Percentiles rank a stretch among this genome's conserved stretches.
These are phyloP conservation scores for Charadrius vociferus DNA, from an alignment of 2,113 vertebrate species.

Conservation along the genomic window DNA sequence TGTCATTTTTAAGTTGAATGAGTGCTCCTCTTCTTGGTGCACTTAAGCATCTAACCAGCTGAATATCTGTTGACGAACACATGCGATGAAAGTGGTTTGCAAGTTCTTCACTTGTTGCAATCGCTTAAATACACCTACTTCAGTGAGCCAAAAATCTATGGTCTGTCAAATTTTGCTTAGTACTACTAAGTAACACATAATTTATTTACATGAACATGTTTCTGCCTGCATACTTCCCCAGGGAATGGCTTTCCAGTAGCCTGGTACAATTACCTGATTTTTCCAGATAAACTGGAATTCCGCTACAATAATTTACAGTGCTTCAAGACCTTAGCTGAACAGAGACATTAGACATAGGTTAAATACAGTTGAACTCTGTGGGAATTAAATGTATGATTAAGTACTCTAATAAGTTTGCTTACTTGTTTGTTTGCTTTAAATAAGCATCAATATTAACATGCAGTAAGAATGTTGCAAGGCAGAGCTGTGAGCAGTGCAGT, in stretches of 20 bases:
- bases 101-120: neutral
- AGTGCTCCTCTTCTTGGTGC: neutral
- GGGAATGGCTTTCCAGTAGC: neutral
- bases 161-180: neutral
- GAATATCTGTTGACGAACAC: neutral
- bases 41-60: neutral
- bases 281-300: neutral
- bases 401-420: neutral
- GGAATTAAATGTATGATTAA: neutral
- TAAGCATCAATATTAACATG: neutral
- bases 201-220: neutral
- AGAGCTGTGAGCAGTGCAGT: neutral
- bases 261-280: neutral
- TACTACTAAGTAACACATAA: neutral
- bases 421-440: neutral
- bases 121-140: neutral
- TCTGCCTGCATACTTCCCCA: neutral
- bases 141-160: neutral
- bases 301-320: neutral
- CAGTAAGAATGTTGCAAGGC: neutral
- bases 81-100: neutral
- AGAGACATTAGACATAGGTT: neutral
- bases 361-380: neutral
- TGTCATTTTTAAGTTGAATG: neutral
- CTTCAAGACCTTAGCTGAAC: neutral